A percentile compares a stretch with the other conserved stretches of the same genome.
Conservation (phyloP, 2,888 invertebrate species). For the Oxyteleia sp. region DNA sequence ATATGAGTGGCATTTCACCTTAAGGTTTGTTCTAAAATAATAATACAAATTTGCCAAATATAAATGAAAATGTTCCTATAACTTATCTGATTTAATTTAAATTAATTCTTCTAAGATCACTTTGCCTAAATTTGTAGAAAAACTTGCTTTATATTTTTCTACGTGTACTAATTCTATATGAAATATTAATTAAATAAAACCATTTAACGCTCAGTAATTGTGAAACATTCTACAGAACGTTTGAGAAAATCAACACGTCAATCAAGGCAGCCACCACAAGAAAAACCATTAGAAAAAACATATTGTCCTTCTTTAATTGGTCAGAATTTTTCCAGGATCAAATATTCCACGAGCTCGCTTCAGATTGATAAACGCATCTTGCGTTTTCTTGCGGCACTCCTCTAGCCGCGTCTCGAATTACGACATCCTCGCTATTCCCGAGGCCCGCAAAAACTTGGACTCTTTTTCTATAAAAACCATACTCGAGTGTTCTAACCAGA, state of each 20-base stretch:
- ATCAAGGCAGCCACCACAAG: neutral
- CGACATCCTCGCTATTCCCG: constrained; percentile 37
- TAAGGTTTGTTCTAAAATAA: too few relatives aligned
- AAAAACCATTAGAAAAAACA: neutral
- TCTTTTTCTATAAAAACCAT: constrained; percentile 73
- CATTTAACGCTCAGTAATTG: too few relatives aligned
- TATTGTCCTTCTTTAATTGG: constrained; percentile 4
- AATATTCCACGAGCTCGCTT: constrained; percentile 45
- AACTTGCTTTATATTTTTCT: too few relatives aligned
- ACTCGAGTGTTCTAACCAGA: constrained; percentile 73
- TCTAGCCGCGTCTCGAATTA: constrained; percentile 59
- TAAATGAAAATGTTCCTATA: too few relatives aligned
- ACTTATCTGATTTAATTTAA: too few relatives aligned
- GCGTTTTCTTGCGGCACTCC: constrained; percentile 47
- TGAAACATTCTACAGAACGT: neutral
- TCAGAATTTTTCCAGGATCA: constrained; percentile 4
- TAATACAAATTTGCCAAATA: too few relatives aligned
- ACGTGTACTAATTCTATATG: too few relatives aligned
- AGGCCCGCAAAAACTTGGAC: constrained; percentile 44
- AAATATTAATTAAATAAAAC: too few relatives aligned
- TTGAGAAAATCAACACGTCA: neutral
- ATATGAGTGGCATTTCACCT: too few relatives aligned
- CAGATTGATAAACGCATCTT: constrained; percentile 59
- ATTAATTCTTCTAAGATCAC: too few relatives aligned
- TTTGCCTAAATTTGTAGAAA: too few relatives aligned